Conservation (phyloP, 2,888 invertebrate genomes). For the Lordiphosa fenestrarum region DNA sequence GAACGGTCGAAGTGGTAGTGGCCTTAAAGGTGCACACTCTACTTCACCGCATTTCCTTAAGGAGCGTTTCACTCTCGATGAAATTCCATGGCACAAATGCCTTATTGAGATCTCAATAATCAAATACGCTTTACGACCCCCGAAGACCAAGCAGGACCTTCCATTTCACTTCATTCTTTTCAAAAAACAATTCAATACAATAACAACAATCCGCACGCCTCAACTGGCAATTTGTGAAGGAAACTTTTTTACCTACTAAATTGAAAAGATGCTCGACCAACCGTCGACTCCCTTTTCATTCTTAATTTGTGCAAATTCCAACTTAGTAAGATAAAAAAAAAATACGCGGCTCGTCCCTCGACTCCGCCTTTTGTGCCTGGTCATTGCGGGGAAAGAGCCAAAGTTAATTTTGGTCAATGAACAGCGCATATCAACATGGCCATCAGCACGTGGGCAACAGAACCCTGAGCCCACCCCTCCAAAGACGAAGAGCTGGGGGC, state of each 20-base stretch:
- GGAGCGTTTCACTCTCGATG: conserved; percentile 11
- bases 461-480: conserved; percentile 2
- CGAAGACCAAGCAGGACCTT: conserved; percentile 23
- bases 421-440: conserved; percentile 61
- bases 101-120: conserved; percentile 27
- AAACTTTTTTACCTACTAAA: conserved; percentile 45
- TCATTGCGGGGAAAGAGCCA: conserved; percentile 7
- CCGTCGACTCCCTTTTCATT: conserved; percentile 33
- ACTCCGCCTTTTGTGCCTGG: conserved; percentile 16
- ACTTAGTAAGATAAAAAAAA: conserved; percentile 27
- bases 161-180: conserved; percentile 28
- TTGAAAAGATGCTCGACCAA: conserved; percentile 48
- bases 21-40: too few species aligned
- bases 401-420: conserved; percentile 73
- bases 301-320: conserved; percentile 61
- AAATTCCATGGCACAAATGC: conserved; percentile 16
- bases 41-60: neutral
- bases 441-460: conserved; percentile 57
- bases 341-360: conserved; percentile 32
- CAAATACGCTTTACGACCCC: conserved; percentile 21
- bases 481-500: conserved; percentile 20
- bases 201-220: conserved; percentile 33
- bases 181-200: conserved; percentile 49
- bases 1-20: neutral
- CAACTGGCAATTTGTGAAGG: conserved; percentile 57